Percentiles rank a stretch among this genome's conserved stretches.
These are phyloP conservation scores for Drosophila setosimentum DNA, from an alignment of 2,888 invertebrate species.

Conservation along the genomic window DNA sequence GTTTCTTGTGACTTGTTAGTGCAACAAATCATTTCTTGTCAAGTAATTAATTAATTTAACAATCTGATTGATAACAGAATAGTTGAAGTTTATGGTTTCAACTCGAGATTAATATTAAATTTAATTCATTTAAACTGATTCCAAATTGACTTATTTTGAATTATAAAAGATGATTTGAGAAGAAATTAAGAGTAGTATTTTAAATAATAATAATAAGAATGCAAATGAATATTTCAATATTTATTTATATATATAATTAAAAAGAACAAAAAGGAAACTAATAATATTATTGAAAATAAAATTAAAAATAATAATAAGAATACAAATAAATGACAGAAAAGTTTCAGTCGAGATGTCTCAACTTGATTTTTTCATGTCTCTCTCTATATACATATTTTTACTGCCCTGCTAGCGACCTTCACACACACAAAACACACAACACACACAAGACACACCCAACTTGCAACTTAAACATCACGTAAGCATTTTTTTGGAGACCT, in stretches of 20 bases:
- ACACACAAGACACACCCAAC: constrained; percentile 11
- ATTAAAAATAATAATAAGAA: neutral
- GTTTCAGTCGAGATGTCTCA: constrained; percentile 45
- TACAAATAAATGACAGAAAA: constrained; percentile 43
- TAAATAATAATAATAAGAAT: neutral
- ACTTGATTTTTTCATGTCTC: constrained; percentile 39
- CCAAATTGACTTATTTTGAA: neutral
- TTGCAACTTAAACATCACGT: constrained; percentile 71
- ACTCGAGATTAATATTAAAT: neutral
- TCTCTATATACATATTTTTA: constrained; percentile 5
- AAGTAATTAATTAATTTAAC: neutral
- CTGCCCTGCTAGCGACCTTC: constrained; percentile 68
- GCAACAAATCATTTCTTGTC: neutral
- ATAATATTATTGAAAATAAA: neutral
- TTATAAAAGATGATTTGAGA: neutral
- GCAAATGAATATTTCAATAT: neutral
- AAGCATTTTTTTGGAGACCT: constrained; percentile 53
- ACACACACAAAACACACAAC: constrained; percentile 23
- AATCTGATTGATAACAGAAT: neutral
- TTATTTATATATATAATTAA: neutral
- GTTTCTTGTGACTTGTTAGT: neutral
- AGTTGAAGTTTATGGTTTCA: neutral
- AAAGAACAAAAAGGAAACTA: neutral
- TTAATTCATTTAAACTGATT: neutral
- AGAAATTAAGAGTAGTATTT: neutral